A percentile compares a stretch with the other conserved stretches of the same genome.
Conservation (phyloP, 2,888 invertebrate genomes). For the Cynaeus angustus region DNA sequence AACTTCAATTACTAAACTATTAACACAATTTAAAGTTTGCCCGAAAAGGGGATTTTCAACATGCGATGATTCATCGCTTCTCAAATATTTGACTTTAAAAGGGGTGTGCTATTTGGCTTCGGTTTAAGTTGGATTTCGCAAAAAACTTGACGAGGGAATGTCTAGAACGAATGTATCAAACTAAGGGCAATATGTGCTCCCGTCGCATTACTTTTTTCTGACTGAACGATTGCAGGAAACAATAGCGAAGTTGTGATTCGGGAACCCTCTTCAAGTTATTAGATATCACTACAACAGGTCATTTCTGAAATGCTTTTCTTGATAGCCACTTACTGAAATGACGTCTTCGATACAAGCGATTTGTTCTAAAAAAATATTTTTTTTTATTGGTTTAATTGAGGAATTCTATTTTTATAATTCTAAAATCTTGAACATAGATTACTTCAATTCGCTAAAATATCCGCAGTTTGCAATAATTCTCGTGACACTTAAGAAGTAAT, state of each 20-base stretch:
- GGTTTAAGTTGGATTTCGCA: constrained; percentile 5
- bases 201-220: neutral
- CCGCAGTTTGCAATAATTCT: constrained; percentile 4
- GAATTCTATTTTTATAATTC: too few relatives aligned
- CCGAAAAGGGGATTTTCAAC: constrained; percentile 20
- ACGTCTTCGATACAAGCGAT: constrained; percentile 20
- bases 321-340: constrained; percentile 44
- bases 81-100: constrained; percentile 29
- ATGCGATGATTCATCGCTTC: constrained; percentile 27
- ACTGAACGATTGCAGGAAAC: constrained; percentile 18
- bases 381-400: too few relatives aligned
- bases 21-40: constrained; percentile 39
- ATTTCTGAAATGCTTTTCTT: constrained; percentile 28
- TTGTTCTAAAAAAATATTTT: neutral
- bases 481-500: constrained; percentile 24
- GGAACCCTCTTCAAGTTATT: constrained; percentile 14
- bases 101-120: neutral
- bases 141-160: constrained; percentile 4
- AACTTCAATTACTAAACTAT: constrained; percentile 39
- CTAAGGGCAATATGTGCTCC: constrained; percentile 5
- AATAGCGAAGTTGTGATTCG: constrained; percentile 4
- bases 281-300: constrained; percentile 23
- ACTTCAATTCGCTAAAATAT: neutral
- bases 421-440: too few relatives aligned
- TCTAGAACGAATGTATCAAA: constrained; percentile 2